Percentiles rank a stretch among this genome's conserved stretches.
Conservation (phyloP, 2,113 vertebrate genomes). For the Puffinus mauretanicus region DNA sequence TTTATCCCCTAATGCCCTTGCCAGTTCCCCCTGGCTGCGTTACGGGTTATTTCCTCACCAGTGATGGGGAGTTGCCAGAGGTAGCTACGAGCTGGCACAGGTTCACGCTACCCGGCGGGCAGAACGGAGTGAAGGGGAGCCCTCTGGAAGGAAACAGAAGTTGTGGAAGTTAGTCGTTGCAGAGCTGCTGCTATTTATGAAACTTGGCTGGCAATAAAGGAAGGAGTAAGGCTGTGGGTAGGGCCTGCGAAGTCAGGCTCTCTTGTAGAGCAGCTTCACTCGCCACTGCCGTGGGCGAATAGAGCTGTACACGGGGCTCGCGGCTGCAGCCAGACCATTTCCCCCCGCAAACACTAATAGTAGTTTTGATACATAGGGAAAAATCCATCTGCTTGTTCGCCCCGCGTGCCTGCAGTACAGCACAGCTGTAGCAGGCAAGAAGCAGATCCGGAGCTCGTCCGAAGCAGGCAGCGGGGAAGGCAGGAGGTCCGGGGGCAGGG, state of each 20-base stretch:
- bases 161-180: not conserved
- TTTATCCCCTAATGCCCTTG: not conserved
- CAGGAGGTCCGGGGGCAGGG: not conserved
- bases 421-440: not conserved
- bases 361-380: not conserved
- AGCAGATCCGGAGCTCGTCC: not conserved
- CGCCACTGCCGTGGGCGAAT: accelerated
- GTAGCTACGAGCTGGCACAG: not conserved
- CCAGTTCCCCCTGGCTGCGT: not conserved
- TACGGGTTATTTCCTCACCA: not conserved
- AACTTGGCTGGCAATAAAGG: not conserved
- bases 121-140: not conserved
- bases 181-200: not conserved
- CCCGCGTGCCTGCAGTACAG: not conserved
- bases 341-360: not conserved
- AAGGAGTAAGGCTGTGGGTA: not conserved
- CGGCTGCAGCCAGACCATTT: not conserved
- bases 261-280: not conserved
- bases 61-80: not conserved
- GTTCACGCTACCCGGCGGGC: not conserved
- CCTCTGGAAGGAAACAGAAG: slow-evolving; percentile 3
- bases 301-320: not conserved
- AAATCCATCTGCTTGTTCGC: not conserved
- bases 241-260: not conserved
- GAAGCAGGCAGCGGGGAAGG: not conserved